phyloP scores from a whole-genome alignment of 2,797 vertebrate genomes.

The Caiman crocodilus region DNA sequence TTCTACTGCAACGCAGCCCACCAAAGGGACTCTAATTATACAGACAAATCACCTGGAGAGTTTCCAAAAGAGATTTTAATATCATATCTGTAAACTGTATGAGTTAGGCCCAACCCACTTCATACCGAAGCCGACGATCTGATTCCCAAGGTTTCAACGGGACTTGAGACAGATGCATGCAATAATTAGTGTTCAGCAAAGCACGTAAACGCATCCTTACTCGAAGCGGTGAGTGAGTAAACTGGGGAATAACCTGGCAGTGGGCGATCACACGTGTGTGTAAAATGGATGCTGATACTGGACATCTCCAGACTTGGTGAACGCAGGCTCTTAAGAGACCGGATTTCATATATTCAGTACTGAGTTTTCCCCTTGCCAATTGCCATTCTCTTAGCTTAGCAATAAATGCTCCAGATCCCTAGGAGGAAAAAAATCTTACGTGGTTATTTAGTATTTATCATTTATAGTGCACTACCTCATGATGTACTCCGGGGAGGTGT shows the following conservation, averaged over 20 bases:
- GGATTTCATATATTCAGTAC: fast-evolving
- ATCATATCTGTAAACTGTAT: not conserved
- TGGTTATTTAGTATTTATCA: not conserved
- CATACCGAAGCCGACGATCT: not conserved
- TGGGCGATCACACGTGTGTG: too few relatives aligned
- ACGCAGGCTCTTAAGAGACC: fast-evolving
- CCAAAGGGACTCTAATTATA: not conserved
- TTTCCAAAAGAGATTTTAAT: not conserved
- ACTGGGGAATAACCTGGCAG: not conserved
- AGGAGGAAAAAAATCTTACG: not conserved
- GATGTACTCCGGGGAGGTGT: not conserved
- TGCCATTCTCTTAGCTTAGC: not conserved
- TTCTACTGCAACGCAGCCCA: not conserved
- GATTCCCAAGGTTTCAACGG: not conserved
- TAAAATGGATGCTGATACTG: fast-evolving
- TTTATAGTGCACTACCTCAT: fast-evolving
- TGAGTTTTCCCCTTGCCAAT: not conserved
- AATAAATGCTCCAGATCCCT: not conserved
- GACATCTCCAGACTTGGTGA: fast-evolving
- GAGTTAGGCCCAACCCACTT: not conserved
- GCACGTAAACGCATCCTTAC: not conserved
- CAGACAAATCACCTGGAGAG: not conserved
- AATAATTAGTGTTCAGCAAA: not conserved
- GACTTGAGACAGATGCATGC: not conserved
- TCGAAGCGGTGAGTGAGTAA: not conserved